phyloP scores from a whole-genome alignment of 2,888 invertebrate genomes.

The Drosophila mettleri region DNA sequence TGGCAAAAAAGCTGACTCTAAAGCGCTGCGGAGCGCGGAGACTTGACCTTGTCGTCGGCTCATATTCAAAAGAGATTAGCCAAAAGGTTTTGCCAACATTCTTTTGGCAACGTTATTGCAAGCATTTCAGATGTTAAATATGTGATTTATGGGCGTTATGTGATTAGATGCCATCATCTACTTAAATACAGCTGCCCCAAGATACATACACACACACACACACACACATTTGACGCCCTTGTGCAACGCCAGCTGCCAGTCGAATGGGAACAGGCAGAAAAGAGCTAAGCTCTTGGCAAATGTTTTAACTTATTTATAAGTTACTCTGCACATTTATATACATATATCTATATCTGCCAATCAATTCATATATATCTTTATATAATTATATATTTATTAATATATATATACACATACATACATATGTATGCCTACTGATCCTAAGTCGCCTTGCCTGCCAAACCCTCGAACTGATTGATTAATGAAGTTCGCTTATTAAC shows the following conservation, averaged over 20 bases:
- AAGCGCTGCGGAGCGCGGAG: neutral
- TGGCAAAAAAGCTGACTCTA: constrained; percentile 16
- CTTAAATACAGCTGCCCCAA: constrained; percentile 15
- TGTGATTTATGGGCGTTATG: constrained; percentile 62
- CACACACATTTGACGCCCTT: constrained; percentile 10
- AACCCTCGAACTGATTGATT: constrained; percentile 26
- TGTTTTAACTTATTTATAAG: neutral
- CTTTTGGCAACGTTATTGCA: constrained; percentile 36
- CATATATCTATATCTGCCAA: neutral
- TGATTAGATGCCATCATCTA: constrained; percentile 51
- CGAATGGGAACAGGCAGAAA: constrained; percentile 14
- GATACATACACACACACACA: constrained; percentile 8
- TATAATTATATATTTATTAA: too few species aligned
- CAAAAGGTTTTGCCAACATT: constrained; percentile 55
- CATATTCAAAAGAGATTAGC: constrained; percentile 69
- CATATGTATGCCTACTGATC: neutral
- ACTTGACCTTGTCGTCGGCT: constrained; percentile 70
- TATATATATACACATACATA: too few species aligned
- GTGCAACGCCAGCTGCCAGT: constrained; percentile 30
- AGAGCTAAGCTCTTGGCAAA: constrained; percentile 1
- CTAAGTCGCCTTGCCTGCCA: neutral
- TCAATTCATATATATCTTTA: neutral
- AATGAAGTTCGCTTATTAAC: constrained; percentile 16
- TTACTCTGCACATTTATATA: neutral
- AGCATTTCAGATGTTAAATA: constrained; percentile 42